A percentile compares a stretch with the other conserved stretches of the same genome.
These are phyloP conservation scores for Macheiramphus alcinus DNA, from an alignment of 2,113 vertebrate genomes.

Conservation along the genomic window DNA sequence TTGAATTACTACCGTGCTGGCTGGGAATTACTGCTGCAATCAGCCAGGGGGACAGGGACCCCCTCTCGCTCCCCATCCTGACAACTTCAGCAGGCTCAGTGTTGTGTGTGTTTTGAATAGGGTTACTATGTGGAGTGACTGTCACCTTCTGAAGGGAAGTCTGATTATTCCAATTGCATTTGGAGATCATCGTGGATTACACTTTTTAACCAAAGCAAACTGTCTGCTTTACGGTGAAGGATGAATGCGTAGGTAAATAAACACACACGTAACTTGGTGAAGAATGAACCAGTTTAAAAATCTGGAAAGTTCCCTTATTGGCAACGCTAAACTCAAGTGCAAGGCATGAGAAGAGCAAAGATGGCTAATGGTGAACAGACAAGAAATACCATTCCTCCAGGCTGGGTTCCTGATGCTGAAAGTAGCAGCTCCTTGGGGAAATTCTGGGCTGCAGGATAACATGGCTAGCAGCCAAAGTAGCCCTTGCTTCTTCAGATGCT, in stretches of 20 bases:
- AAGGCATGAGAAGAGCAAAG: not conserved
- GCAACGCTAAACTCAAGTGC: not conserved
- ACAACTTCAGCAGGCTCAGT: not conserved
- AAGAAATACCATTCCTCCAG: not conserved
- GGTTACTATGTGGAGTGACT: not conserved
- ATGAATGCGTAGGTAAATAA: not conserved
- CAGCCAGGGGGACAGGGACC: not conserved
- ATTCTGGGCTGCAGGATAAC: slow-evolving; percentile 40
- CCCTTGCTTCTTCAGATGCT: slow-evolving; percentile 17
- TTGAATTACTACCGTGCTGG: not conserved
- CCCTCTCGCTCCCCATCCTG: not conserved
- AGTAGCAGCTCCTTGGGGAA: not conserved
- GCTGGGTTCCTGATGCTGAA: not conserved
- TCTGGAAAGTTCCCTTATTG: not conserved
- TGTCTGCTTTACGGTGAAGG: not conserved
- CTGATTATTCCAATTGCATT: not conserved
- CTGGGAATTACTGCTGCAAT: not conserved
- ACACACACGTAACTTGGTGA: not conserved
- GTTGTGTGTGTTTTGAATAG: not conserved
- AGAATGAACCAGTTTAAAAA: not conserved
- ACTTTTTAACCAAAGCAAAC: not conserved
- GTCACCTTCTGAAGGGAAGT: not conserved
- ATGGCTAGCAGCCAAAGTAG: slow-evolving; percentile 44
- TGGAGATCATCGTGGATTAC: not conserved
- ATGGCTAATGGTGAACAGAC: not conserved